Evolutionary conservation across 2,888 invertebrate genomes (phyloP).

Genomic region (Diogma glabrata): DNA sequence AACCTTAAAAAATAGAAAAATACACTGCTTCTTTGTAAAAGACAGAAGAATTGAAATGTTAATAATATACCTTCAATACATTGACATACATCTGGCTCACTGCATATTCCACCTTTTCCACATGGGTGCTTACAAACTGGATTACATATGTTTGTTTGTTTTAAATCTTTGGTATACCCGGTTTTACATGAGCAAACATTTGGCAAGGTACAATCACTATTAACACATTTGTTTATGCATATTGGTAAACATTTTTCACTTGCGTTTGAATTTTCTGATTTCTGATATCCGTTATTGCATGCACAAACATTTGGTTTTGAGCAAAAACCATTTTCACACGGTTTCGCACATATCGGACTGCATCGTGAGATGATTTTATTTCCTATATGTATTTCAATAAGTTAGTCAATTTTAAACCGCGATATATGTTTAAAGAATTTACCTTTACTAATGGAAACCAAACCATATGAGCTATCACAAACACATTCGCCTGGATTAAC

Average conservation of each 20-base stretch:
- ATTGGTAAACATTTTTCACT: slow-evolving; percentile 29
- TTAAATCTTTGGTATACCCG: neutral
- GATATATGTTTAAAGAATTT: too few relatives aligned
- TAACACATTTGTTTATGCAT: slow-evolving; percentile 36
- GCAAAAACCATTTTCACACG: slow-evolving; percentile 36
- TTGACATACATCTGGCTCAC: slow-evolving; percentile 5
- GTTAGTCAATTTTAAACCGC: too few relatives aligned
- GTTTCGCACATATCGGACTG: slow-evolving; percentile 58
- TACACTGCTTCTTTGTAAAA: too few relatives aligned
- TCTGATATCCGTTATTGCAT: slow-evolving; percentile 3
- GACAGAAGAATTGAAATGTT: too few relatives aligned
- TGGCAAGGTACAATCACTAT: slow-evolving; percentile 32
- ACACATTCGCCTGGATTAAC: neutral
- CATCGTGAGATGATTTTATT: slow-evolving; percentile 35
- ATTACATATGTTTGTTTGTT: slow-evolving; percentile 3
- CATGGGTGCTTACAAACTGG: slow-evolving; percentile 20
- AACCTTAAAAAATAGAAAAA: slow-evolving; percentile 7
- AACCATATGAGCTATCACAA: too few relatives aligned
- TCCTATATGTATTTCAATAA: neutral
- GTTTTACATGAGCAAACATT: slow-evolving; percentile 30
- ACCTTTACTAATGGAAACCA: too few relatives aligned
- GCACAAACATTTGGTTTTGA: slow-evolving; percentile 2
- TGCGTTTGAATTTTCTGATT: neutral
- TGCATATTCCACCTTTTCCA: slow-evolving; percentile 8
- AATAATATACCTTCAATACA: neutral